A percentile compares a stretch with the other conserved stretches of the same genome.
Conservation (phyloP, 2,888 invertebrate species). For the Caenorhabditis plicata region DNA sequence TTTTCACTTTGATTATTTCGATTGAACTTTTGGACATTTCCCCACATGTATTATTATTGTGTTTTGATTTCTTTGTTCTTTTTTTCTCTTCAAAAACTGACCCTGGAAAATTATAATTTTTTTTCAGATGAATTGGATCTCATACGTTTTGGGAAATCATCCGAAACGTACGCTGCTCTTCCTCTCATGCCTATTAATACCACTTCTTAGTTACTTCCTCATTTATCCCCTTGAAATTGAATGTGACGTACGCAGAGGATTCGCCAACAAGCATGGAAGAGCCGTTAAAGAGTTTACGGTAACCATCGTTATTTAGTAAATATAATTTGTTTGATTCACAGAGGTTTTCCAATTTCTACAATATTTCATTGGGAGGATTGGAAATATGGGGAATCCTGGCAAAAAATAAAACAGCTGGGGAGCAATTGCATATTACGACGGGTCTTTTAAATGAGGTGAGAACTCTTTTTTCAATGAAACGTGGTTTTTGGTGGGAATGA, state of each 20-base stretch:
- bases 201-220: conserved; percentile 47
- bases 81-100: not conserved
- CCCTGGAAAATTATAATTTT: not conserved
- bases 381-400: conserved; percentile 58
- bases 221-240: conserved; percentile 51
- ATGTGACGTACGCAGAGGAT: conserved; percentile 58
- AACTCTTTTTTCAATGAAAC: too few relatives aligned
- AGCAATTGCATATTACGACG: conserved; percentile 31
- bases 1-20: not conserved
- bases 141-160: conserved; percentile 30
- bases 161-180: conserved; percentile 35
- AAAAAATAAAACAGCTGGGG: conserved; percentile 32
- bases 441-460: conserved; percentile 52
- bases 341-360: conserved; percentile 58
- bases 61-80: not conserved
- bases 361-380: conserved; percentile 51
- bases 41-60: not conserved
- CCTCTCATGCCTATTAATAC: conserved; percentile 30
- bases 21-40: not conserved
- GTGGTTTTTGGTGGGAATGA: not conserved
- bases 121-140: conserved; percentile 26
- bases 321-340: conserved; percentile 20
- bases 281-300: conserved; percentile 54
- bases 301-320: not conserved
- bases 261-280: conserved; percentile 54